Evolutionary conservation across 2,797 vertebrate genomes (phyloP).

Genomic region (Alfaro cultratus): DNA sequence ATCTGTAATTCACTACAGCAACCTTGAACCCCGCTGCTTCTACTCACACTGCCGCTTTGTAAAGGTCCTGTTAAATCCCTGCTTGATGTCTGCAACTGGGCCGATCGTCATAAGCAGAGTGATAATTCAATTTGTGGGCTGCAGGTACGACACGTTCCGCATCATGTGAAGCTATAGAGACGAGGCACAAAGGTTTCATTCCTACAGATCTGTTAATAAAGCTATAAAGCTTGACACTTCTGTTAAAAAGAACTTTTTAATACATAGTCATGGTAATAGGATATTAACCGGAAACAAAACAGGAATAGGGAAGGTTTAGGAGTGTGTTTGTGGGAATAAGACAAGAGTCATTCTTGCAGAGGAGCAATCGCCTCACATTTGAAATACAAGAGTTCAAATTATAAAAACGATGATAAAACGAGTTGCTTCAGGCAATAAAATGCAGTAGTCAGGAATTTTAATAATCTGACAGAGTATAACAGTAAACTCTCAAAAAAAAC

Average conservation of each 20-base stretch:
- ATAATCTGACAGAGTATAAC: not conserved
- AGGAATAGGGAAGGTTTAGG: not conserved
- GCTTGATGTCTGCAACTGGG: not conserved
- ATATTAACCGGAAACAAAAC: not conserved
- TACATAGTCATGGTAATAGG: not conserved
- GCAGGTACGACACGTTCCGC: not conserved
- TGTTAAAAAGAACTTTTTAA: not conserved
- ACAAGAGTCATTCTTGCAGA: not conserved
- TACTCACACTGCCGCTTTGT: conserved; percentile 2
- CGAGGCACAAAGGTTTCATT: not conserved
- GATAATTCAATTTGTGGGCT: not conserved
- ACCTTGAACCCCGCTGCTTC: conserved; percentile 42
- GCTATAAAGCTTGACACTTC: not conserved
- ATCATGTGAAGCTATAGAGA: not conserved
- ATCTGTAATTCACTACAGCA: conserved; percentile 54
- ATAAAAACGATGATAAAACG: not conserved
- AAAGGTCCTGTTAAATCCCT: conserved; percentile 7
- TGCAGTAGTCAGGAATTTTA: not conserved
- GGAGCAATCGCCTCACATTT: not conserved
- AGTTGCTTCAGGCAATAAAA: not conserved
- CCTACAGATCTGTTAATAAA: not conserved
- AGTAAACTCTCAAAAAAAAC: not conserved
- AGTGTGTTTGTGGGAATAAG: not conserved
- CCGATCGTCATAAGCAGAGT: not conserved
- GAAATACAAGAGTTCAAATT: not conserved